Percentiles rank a stretch among this genome's conserved stretches.
Evolutionary conservation across 2,888 invertebrate species (phyloP).

Genomic region (Sinohyriopsis cumingii): DNA sequence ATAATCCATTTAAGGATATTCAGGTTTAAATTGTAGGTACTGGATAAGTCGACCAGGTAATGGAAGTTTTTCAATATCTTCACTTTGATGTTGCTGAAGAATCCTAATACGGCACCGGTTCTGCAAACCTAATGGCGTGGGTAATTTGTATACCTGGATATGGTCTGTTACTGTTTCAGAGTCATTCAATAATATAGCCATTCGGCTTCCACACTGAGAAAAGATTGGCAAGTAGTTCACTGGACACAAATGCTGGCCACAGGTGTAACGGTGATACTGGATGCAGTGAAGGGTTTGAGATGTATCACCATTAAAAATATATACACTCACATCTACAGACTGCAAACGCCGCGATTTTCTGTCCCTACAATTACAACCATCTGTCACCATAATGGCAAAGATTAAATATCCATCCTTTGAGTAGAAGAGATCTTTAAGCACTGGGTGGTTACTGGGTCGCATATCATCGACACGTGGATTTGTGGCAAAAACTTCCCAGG

Average conservation of each 20-base stretch:
- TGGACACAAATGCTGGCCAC: slow-evolving; percentile 67
- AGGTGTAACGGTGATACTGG: slow-evolving; percentile 69
- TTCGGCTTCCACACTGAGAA: slow-evolving; percentile 68
- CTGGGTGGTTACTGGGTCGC: slow-evolving; percentile 59
- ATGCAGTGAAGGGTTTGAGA: slow-evolving; percentile 68
- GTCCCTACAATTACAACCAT: slow-evolving; percentile 66
- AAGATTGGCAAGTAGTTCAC: slow-evolving; percentile 69
- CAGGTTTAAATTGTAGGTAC: slow-evolving; percentile 68
- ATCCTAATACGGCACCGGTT: slow-evolving; percentile 66
- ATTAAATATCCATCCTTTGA: slow-evolving; percentile 67
- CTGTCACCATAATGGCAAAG: slow-evolving; percentile 65
- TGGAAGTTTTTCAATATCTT: slow-evolving; percentile 61
- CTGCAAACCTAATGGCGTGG: slow-evolving; percentile 64
- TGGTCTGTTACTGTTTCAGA: slow-evolving; percentile 62
- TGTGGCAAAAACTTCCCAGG: slow-evolving; percentile 61
- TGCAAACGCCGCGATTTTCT: slow-evolving; percentile 64
- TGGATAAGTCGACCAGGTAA: slow-evolving; percentile 66
- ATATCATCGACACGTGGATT: slow-evolving; percentile 64
- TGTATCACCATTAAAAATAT: slow-evolving; percentile 67
- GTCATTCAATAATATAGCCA: slow-evolving; percentile 69
- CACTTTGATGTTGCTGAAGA: slow-evolving; percentile 61
- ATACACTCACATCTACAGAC: slow-evolving; percentile 66
- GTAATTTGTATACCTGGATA: slow-evolving; percentile 69
- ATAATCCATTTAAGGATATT: slow-evolving; percentile 46
- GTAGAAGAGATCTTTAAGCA: slow-evolving; percentile 64